Percentiles rank a stretch among this genome's conserved stretches.
These are phyloP conservation scores for Callyntrura guangdongensis DNA, from an alignment of 2,888 invertebrate species.

Conservation along the genomic window DNA sequence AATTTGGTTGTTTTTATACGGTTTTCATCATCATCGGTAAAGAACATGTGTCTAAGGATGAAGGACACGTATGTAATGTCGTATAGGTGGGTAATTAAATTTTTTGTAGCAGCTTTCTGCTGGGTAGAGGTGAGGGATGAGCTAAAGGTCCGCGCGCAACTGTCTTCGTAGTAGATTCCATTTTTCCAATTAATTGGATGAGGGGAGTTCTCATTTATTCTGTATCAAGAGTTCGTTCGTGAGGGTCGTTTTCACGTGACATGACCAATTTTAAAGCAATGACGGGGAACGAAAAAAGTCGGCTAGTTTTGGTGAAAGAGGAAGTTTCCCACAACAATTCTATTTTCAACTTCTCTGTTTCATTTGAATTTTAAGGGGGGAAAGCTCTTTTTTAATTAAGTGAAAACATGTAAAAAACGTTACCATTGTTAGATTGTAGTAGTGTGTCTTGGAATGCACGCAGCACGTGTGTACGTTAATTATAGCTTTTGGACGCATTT, in stretches of 20 bases:
- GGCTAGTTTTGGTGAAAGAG: neutral
- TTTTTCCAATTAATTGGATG: constrained; percentile 41
- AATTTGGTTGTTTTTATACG: neutral
- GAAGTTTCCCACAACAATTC: neutral
- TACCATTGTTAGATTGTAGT: neutral
- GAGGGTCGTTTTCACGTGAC: constrained; percentile 31
- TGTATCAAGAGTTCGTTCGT: too few species aligned
- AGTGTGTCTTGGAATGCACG: neutral
- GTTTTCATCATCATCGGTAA: too few species aligned
- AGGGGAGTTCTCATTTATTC: constrained; percentile 41
- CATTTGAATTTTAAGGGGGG: neutral
- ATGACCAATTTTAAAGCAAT: constrained; percentile 32
- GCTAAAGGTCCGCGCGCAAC: constrained; percentile 12
- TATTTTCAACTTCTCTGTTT: neutral
- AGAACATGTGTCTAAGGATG: too few species aligned
- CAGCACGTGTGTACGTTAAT: too few species aligned
- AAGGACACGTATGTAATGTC: too few species aligned
- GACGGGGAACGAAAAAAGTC: neutral
- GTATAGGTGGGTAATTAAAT: neutral
- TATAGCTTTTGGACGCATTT: too few species aligned
- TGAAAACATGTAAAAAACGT: too few species aligned
- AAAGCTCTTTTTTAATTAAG: neutral
- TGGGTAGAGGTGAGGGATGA: neutral
- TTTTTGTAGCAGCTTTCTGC: neutral
- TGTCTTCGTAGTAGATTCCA: constrained; percentile 56